Evolutionary conservation across 2,113 vertebrate genomes (phyloP), one percentile per base, ranked within the genome.

Genomic region (Glareola pratincola): DNA sequence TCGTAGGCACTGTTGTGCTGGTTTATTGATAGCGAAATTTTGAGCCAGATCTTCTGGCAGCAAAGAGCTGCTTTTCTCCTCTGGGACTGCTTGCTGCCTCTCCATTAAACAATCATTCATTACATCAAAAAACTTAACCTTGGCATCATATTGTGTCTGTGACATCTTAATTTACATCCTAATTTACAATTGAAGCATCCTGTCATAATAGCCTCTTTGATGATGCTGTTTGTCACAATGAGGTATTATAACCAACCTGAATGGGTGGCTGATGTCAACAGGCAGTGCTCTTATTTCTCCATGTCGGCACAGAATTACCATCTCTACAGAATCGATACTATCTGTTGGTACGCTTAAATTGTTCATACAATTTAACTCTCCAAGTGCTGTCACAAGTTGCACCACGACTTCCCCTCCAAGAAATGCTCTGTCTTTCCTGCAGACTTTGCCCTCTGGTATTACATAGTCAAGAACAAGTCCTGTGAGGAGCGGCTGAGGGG

Each of bases 81-180:
- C 60, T 91, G 86, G 37, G 56, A 78, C 8, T 66, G 63, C 68
- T 81, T 20, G 12, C 45, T 83, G 60, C 51, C 62, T 74, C 32
- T 89, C 68, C 80, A 75, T 82, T 92, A 84, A 92, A 45, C 34
- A 62, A 67, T 87, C 37, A 89, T 92, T 96, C 80, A 63, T 89
- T 87, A 66, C 68, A 92, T 77, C 80, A 91, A 74, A 93, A 96
- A 91, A 72, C 36, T 78, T 96, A 92, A 97, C 94, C 91, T 94
- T 81, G 73, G 60, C 56, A 92, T 96, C 76, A 56, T 92, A 94
- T 84, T 78, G 37, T 62, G 54, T 67, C 76, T 86, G 47, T 67
- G 91, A 89, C 89, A 95, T 74, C 76, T 88, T 87, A 89, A 95
- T 96, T 91, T 94, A 68, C 88, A 90, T 93, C 85, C 43, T 90